Evolutionary conservation across 2,113 vertebrate genomes (phyloP).

Genomic region (Burhinus bistriatus): DNA sequence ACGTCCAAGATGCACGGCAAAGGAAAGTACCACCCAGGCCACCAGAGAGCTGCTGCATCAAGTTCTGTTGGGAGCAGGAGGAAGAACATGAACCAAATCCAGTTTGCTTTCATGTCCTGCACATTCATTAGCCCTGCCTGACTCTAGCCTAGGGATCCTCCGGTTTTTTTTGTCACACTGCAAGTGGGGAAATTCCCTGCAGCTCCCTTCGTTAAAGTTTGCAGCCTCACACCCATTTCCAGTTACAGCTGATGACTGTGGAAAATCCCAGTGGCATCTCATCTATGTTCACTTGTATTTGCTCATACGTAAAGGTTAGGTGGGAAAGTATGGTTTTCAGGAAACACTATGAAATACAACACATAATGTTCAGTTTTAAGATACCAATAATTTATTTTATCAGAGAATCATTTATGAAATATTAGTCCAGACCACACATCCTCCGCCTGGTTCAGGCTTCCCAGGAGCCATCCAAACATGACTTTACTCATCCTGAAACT

Average conservation of each 20-base stretch:
- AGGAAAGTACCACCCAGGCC: not conserved
- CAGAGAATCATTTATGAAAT: not conserved
- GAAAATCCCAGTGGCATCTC: not conserved
- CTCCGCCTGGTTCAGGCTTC: not conserved
- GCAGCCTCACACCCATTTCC: not conserved
- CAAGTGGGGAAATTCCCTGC: not conserved
- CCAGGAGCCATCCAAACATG: not conserved
- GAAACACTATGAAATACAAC: not conserved
- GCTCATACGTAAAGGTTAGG: not conserved
- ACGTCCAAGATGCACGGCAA: not conserved
- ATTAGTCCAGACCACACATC: not conserved
- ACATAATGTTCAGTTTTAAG: not conserved
- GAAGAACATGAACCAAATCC: not conserved
- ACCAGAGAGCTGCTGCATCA: not conserved
- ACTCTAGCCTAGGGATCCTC: not conserved
- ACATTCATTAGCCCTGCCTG: not conserved
- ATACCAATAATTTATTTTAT: not conserved
- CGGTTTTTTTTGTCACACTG: fast-evolving
- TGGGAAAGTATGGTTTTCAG: not conserved
- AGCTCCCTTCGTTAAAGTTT: not conserved
- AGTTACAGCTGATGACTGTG: not conserved
- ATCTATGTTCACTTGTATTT: not conserved
- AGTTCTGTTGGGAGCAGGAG: not conserved
- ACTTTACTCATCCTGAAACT: not conserved
- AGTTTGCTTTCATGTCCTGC: not conserved